Evolutionary conservation across 2,113 vertebrate genomes (phyloP).

Genomic region (Nibea coibor): DNA sequence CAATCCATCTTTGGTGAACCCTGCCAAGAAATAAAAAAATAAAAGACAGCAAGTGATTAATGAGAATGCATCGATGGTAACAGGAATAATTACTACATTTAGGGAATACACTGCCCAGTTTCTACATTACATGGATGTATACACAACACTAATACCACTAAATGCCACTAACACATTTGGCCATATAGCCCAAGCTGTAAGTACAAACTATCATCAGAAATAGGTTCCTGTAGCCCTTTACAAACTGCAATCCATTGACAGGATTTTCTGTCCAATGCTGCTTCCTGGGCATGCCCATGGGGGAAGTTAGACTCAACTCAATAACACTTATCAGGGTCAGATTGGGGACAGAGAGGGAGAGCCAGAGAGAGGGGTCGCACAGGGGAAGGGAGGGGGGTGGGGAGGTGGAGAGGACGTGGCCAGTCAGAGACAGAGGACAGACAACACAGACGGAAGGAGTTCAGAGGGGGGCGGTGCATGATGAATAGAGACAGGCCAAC

Average conservation of each 20-base stretch:
- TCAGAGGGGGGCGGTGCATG: conserved; percentile 44
- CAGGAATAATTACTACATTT: conserved; percentile 2
- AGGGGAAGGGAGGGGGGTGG: conserved; percentile 47
- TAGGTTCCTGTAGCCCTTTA: conserved; percentile 7
- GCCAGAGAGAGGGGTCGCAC: conserved; percentile 50
- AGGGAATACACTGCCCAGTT: neutral
- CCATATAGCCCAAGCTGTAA: neutral
- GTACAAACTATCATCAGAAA: conserved; percentile 26
- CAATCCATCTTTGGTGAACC: conserved; percentile 82
- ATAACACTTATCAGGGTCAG: conserved; percentile 78
- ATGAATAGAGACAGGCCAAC: conserved; percentile 69
- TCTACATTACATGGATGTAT: neutral
- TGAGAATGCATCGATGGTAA: neutral
- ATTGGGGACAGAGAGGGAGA: conserved; percentile 69
- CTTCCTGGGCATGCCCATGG: conserved; percentile 21
- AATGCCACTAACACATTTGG: neutral
- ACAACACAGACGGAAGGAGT: conserved; percentile 54
- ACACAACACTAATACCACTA: neutral
- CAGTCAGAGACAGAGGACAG: conserved; percentile 59
- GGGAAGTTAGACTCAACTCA: conserved; percentile 62
- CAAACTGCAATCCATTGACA: conserved; percentile 53
- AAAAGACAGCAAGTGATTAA: conserved; percentile 23
- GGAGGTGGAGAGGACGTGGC: conserved; percentile 55
- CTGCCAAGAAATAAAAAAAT: conserved; percentile 61
- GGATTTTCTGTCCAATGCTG: conserved; percentile 45